A percentile compares a stretch with the other conserved stretches of the same genome.
phyloP scores from a whole-genome alignment of 1,140 invertebrate species.

The Coboldia fuscipes region DNA sequence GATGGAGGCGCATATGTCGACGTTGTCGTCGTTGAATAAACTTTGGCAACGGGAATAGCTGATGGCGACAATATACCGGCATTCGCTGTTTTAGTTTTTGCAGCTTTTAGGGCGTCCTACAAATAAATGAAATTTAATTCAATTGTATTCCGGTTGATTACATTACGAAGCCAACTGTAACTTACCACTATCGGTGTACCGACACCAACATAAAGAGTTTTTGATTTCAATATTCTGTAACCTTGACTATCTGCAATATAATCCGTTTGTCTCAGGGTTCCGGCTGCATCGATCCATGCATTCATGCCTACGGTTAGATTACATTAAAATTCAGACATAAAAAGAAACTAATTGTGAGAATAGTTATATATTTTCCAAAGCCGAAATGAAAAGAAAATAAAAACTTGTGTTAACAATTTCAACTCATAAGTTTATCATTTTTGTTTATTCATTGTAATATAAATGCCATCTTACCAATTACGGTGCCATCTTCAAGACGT shows the following conservation, averaged over 20 bases:
- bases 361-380: no score
- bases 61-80: conserved; percentile 8
- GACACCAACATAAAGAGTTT: conserved; percentile 53
- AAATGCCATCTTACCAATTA: conserved; percentile 43
- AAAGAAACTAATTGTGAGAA: no score
- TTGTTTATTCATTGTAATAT: no score
- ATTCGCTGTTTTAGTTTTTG: neutral
- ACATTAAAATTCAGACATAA: neutral
- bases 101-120: conserved; percentile 1
- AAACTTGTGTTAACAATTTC: no score
- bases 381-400: no score
- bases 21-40: conserved; percentile 17
- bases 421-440: no score
- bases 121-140: neutral
- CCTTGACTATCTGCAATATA: conserved; percentile 66
- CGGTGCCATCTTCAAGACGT: conserved; percentile 57
- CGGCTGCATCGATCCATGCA: conserved; percentile 66
- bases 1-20: conserved; percentile 15
- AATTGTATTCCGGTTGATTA: neutral
- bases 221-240: conserved; percentile 57
- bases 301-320: conserved; percentile 32
- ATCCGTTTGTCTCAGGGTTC: conserved; percentile 57
- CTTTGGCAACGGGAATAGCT: conserved; percentile 15
- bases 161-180: neutral
- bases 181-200: conserved; percentile 33